Base-by-base conservation (phyloP, 2,113 vertebrate genomes). In the Synchiropus splendidus region DNA sequence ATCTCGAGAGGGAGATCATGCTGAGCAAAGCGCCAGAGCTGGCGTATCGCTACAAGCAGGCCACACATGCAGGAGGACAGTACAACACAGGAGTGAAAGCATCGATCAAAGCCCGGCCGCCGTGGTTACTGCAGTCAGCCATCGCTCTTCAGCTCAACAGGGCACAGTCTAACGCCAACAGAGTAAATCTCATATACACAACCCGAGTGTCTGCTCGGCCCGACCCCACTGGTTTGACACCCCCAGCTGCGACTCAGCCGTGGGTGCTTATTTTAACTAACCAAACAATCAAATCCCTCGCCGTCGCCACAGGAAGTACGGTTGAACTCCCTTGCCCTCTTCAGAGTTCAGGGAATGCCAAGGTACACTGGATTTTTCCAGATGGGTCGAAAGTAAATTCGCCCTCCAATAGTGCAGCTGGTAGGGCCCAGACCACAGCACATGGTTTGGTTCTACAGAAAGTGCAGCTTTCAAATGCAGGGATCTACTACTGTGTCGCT, bases 81-180 rank as follows among this genome's bases (percentile, higher is more conserved):
- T 94, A 95, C 64, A 91, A 92, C 64, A 97, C 92, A 4, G 92
- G 90, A 3, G 86, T 97, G 15, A 82, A 70, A 71, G 89, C 89
- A 36, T 80, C 81, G 12, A 46, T 95, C 31, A 13, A 70, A 10
- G 73, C 86, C 10, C 67, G 75, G 2, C 91, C 91, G 1, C 70
- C 76, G 0, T 98, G 94, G 94, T 63, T 98, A 14, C 78, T 89
- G 69, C 92, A 95, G 52, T 73, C 88, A 1, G 45, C 74, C 18
- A 45, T 97, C 16, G 83, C 85, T 12, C 76, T 98, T 32, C 89
- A 87, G 12, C 76, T 98, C 2, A 83, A 96, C 51, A 86, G 92
- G 31, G 87, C 67, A 0, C 84, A 78, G 51, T 96, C 92, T 17
- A 88, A 83, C 0, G 80, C 81, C n/a, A 74, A 77, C 2, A 83